Percentiles rank a stretch among this genome's conserved stretches.
Evolutionary conservation across 2,888 invertebrate species (phyloP).

Genomic region (Punctoribates punctum): DNA sequence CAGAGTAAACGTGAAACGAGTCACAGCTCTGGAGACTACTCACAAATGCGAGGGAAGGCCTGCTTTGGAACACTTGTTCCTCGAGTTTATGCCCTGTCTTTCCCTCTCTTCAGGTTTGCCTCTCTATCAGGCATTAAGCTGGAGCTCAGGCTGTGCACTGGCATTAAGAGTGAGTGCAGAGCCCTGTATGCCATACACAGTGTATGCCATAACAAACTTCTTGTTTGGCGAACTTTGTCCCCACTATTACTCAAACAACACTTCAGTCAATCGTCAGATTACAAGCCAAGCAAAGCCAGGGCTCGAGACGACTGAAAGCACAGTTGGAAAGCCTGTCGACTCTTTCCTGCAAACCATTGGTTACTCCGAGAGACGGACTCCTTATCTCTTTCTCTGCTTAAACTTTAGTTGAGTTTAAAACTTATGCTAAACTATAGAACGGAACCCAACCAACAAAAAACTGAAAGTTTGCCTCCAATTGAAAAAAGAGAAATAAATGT

Average conservation of each 20-base stretch:
- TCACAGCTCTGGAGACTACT: conserved; percentile 2
- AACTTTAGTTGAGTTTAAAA: not conserved
- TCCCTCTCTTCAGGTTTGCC: conserved; percentile 17
- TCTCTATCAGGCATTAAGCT: not conserved
- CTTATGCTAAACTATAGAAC: not conserved
- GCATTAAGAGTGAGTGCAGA: not conserved
- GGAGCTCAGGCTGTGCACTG: not conserved
- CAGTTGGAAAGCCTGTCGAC: not conserved
- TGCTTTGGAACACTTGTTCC: conserved; percentile 8
- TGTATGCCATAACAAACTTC: not conserved
- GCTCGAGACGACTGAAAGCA: not conserved
- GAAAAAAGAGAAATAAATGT: no score
- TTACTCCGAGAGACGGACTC: no score
- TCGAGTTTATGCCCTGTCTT: conserved; percentile 4
- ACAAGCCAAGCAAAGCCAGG: conserved; percentile 5
- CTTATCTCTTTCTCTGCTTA: not conserved
- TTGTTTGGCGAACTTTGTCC: conserved; percentile 33
- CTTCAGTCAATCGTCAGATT: conserved; percentile 13
- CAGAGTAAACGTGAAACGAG: conserved; percentile 8
- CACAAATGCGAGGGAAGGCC: not conserved
- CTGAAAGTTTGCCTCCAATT: no score
- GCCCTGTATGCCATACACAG: not conserved
- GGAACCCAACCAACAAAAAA: no score
- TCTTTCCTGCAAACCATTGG: not conserved
- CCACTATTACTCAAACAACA: conserved; percentile 25